Base-by-base conservation (phyloP, 1,140 invertebrate genomes). In the Glossosoma conforme region DNA sequence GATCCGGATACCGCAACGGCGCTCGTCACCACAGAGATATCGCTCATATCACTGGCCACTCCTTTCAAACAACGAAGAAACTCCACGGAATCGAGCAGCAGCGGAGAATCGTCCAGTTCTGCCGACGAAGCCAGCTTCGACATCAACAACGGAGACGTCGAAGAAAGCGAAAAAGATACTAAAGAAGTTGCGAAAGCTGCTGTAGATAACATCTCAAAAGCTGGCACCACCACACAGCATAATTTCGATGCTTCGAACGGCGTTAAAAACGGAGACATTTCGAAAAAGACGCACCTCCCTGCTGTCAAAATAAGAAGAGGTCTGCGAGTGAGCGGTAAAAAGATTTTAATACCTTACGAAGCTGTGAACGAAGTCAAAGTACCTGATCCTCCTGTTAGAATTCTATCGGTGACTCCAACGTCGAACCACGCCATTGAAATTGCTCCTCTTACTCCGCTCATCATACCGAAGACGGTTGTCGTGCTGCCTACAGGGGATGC, bases 131-230 rank as follows among this genome's bases (percentile, higher is more conserved):
- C 55, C 38, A 45, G 50, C 32, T 64, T 67, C 36, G 63, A 62
- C 36, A 61, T 61, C 35, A 76, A 68, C 57, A 67, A 62, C 32
- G 38, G 45, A 11, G 54, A 56, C 62, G 64, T 18, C 58, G 51
- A 13, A 5, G 22, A 30, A 8, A 19, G 24, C 13, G 25, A 17
- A 37, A n/a, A n/a, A n/a, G n/a, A n/a, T 24, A 36, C 19, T 52
- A 49, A 56, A 44, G 21, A 28, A 20, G 77, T 85, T 32, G 77
- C 81, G 0, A 76, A 75, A 45, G 63, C 69, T 1, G 81, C 83
- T 1, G 59, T 84, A 33, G 81, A 83, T 30, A 84, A 85, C 61
- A 87, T 86, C 58, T 70, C 80, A 14, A 79, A 79, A 64, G 84
- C 83, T 15, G 81, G 81, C 15, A 76, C 68, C 21, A 78, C 77